phyloP scores from a whole-genome alignment of 2,888 invertebrate genomes.

The Pollenia amentaria region DNA sequence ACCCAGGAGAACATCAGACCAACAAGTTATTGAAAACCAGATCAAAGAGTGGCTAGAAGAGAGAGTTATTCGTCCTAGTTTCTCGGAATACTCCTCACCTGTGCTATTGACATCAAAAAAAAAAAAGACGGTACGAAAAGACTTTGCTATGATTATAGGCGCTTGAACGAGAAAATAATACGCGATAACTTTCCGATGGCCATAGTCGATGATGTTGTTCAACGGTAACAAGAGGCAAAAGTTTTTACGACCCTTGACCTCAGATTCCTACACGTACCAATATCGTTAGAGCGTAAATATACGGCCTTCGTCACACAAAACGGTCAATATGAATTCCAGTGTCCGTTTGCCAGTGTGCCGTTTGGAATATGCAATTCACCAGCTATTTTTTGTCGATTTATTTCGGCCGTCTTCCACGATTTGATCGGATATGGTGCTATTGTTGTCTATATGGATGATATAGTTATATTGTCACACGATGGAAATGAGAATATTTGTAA shows the following conservation, averaged over 20 bases:
- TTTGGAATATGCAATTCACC: no score
- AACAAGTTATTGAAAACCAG: background rate
- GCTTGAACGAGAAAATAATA: no score
- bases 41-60: conserved; percentile 1
- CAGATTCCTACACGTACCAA: no score
- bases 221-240: no score
- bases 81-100: background rate
- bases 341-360: no score
- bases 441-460: conserved; percentile 69
- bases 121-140: background rate
- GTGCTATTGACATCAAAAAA: background rate
- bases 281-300: background rate
- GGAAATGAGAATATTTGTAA: conserved; percentile 76
- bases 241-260: no score
- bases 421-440: conserved; percentile 48
- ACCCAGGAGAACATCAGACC: conserved; percentile 10
- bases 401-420: conserved; percentile 59
- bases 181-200: no score
- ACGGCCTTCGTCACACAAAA: conserved; percentile 33
- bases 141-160: no score
- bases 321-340: no score
- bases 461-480: conserved; percentile 52
- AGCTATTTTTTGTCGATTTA: no score
- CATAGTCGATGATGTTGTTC: no score
- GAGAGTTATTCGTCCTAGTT: background rate